Percentiles rank a stretch among this genome's conserved stretches.
phyloP scores from a whole-genome alignment of 2,888 invertebrate species.

The Embidobia sp. region DNA sequence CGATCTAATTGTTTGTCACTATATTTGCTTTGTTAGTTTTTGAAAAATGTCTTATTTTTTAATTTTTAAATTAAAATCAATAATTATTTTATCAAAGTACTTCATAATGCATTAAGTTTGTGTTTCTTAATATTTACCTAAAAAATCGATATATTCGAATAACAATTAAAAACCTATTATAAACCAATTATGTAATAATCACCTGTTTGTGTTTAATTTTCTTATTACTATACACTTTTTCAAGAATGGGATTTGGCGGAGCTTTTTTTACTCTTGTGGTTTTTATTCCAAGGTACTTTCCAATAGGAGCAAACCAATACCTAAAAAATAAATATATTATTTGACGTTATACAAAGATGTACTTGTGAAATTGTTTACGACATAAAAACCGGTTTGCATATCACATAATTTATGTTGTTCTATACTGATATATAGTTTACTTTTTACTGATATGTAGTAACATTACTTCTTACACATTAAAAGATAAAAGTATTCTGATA shows the following conservation, averaged over 20 bases:
- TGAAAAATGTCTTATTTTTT: too few relatives aligned
- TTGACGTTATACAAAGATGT: too few relatives aligned
- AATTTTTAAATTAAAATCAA: too few relatives aligned
- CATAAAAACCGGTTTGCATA: too few relatives aligned
- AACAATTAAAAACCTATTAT: constrained; percentile 6
- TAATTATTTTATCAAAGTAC: too few relatives aligned
- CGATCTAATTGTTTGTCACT: too few relatives aligned
- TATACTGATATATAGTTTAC: too few relatives aligned
- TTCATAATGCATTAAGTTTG: too few relatives aligned
- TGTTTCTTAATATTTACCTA: background rate
- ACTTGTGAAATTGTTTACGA: too few relatives aligned
- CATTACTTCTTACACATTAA: constrained; percentile 1
- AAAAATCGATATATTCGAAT: background rate
- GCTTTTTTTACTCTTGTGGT: constrained; percentile 90
- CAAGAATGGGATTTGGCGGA: constrained; percentile 87
- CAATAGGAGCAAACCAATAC: constrained; percentile 91
- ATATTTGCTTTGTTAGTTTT: too few relatives aligned
- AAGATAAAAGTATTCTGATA: constrained; percentile 24
- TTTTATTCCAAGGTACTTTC: constrained; percentile 90
- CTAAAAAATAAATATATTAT: constrained; percentile 80
- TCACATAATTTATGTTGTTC: too few relatives aligned
- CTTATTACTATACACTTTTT: constrained; percentile 88
- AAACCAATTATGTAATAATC: constrained; percentile 68
- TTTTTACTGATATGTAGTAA: too few relatives aligned
- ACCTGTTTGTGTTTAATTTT: constrained; percentile 92